phyloP scores from a whole-genome alignment of 2,113 vertebrate species.

The Takifugu flavidus region DNA sequence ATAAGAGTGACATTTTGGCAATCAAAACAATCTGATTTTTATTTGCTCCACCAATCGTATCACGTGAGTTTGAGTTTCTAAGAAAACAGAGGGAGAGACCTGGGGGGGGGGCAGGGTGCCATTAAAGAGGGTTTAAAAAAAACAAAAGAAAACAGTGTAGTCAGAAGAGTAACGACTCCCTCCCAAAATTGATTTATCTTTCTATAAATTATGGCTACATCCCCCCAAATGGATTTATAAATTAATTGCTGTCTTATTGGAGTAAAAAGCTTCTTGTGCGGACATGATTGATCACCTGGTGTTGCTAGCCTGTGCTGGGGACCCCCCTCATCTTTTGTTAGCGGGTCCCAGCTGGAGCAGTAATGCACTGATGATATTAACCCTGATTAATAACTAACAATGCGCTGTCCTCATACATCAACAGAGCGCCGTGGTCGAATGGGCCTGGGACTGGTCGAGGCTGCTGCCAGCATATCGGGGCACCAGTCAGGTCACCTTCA shows the following conservation, averaged over 20 bases:
- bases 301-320: constrained; percentile 79
- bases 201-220: constrained; percentile 91
- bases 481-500: constrained; percentile 88
- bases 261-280: constrained; percentile 88
- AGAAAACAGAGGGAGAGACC: constrained; percentile 18
- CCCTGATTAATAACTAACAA: constrained; percentile 95
- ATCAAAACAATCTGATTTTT: constrained; percentile 76
- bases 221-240: constrained; percentile 90
- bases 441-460: constrained; percentile 88
- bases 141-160: constrained; percentile 63
- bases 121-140: constrained; percentile 49
- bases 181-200: constrained; percentile 89
- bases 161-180: constrained; percentile 81
- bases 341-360: constrained; percentile 86
- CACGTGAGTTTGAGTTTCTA: constrained; percentile 12
- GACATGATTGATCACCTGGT: constrained; percentile 86
- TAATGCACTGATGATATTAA: constrained; percentile 94
- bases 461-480: constrained; percentile 83
- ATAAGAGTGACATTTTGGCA: constrained; percentile 77
- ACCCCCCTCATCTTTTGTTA: constrained; percentile 83
- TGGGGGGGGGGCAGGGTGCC: constrained; percentile 68
- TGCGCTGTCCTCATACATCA: constrained; percentile 84
- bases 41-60: constrained; percentile 66
- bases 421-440: constrained; percentile 85
- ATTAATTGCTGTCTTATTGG: constrained; percentile 92